These are phyloP conservation scores for Meliscaeva auricollis DNA, from an alignment of 2,888 invertebrate species.

Conservation along the genomic window DNA sequence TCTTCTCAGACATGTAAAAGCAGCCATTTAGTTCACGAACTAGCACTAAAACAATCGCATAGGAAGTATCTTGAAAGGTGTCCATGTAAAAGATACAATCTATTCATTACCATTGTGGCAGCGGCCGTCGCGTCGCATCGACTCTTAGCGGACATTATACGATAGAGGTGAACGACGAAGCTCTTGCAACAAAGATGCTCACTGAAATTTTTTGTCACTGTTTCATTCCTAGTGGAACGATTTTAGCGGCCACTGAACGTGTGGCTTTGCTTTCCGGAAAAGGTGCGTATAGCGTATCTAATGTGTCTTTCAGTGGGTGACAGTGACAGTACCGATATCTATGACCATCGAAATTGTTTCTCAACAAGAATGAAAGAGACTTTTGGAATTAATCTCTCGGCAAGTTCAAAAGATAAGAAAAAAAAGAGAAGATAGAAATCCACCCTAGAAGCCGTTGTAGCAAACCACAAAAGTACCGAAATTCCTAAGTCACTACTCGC, in stretches of 20 bases:
- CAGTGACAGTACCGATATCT: slow-evolving; percentile 32
- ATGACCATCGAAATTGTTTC: slow-evolving; percentile 34
- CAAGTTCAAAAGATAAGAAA: slow-evolving; percentile 27
- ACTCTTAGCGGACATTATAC: background rate
- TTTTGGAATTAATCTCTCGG: slow-evolving; percentile 7
- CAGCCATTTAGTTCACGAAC: slow-evolving; percentile 54
- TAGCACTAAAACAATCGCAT: slow-evolving; percentile 61
- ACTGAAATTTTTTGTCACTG: slow-evolving; percentile 28
- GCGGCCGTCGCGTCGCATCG: background rate
- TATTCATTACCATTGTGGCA: slow-evolving; percentile 69
- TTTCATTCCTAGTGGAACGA: slow-evolving; percentile 41
- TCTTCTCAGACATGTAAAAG: slow-evolving; percentile 17
- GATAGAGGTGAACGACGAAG: background rate
- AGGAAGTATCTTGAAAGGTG: slow-evolving; percentile 70
- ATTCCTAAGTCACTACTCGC: slow-evolving; percentile 2
- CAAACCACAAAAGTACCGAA: slow-evolving; percentile 37
- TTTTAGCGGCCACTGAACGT: slow-evolving; percentile 49
- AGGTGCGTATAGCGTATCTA: slow-evolving; percentile 66
- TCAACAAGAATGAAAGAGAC: background rate
- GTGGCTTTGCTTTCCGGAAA: slow-evolving; percentile 51
- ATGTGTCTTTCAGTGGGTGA: slow-evolving; percentile 44
- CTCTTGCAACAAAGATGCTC: slow-evolving; percentile 13
- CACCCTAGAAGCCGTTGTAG: slow-evolving; percentile 25
- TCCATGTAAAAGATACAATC: slow-evolving; percentile 73
- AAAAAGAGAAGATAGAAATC: slow-evolving; percentile 4